phyloP scores from a whole-genome alignment of 2,888 invertebrate genomes.

The Masnerella sp. region DNA sequence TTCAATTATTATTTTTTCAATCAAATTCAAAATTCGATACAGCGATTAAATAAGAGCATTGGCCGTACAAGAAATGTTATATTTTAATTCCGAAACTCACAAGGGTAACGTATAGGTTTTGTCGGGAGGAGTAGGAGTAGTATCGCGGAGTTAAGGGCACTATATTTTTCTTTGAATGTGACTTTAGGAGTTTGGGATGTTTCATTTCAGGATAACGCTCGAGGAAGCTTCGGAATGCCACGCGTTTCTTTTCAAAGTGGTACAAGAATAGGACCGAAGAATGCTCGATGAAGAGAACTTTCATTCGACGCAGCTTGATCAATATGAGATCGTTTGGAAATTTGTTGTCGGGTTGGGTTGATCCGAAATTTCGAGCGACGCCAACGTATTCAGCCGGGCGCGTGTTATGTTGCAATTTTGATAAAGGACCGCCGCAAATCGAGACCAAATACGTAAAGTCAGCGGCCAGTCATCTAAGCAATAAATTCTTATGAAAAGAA shows the following conservation, averaged over 20 bases:
- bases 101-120: no score
- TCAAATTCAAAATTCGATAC: no score
- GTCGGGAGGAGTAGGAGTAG: no score
- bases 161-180: constrained; percentile 47
- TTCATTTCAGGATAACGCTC: constrained; percentile 39
- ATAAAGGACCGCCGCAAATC: constrained; percentile 35
- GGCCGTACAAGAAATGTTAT: no score
- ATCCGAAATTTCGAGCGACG: constrained; percentile 32
- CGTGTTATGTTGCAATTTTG: constrained; percentile 36
- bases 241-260: constrained; percentile 50
- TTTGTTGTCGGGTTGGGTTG: constrained; percentile 29
- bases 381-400: constrained; percentile 5
- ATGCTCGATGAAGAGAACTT: constrained; percentile 52
- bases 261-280: constrained; percentile 45
- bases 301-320: constrained; percentile 44
- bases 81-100: no score
- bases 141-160: constrained; percentile 25
- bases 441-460: constrained; percentile 29
- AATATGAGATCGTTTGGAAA: constrained; percentile 45
- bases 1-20: no score
- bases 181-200: constrained; percentile 44
- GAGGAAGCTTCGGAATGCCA: constrained; percentile 42
- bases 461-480: constrained; percentile 23
- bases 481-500: constrained; percentile 42
- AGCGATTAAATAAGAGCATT: no score